A percentile compares a stretch with the other conserved stretches of the same genome.
phyloP scores from a whole-genome alignment of 2,888 invertebrate genomes.

The Amiota communis region DNA sequence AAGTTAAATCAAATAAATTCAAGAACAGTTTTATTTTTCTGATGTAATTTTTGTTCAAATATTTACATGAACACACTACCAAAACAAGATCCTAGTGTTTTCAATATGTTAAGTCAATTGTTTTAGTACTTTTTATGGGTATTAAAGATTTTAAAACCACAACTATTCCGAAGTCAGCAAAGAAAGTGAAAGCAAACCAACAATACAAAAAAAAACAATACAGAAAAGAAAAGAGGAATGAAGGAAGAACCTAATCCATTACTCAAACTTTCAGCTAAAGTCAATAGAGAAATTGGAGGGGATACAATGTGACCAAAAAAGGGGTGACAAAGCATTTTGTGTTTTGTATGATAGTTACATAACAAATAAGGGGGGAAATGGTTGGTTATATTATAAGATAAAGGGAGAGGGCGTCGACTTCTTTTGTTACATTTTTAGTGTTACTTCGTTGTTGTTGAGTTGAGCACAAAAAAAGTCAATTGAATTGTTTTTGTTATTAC shows the following conservation, averaged over 20 bases:
- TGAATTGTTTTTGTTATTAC: neutral
- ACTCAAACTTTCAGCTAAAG: slow-evolving; percentile 58
- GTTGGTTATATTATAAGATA: no score
- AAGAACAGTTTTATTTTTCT: no score
- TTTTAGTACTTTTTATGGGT: neutral
- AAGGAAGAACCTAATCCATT: slow-evolving; percentile 64
- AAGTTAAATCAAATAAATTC: no score
- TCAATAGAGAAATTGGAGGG: neutral
- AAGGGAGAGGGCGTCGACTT: slow-evolving; percentile 52
- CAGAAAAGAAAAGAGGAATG: slow-evolving; percentile 24
- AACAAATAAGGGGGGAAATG: no score
- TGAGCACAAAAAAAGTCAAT: slow-evolving; percentile 13
- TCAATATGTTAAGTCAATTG: no score
- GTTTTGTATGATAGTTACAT: no score
- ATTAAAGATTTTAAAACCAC: slow-evolving; percentile 9
- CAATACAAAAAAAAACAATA: slow-evolving; percentile 23
- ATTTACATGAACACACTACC: no score
- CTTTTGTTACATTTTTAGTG: slow-evolving; percentile 59
- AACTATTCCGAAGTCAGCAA: neutral
- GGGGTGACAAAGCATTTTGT: no score
- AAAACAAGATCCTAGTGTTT: no score
- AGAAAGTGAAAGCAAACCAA: neutral
- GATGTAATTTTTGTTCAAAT: no score
- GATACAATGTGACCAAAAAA: neutral
- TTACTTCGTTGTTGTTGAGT: slow-evolving; percentile 41